phyloP scores from a whole-genome alignment of 2,888 invertebrate genomes.

The Orthosia gracilis region DNA sequence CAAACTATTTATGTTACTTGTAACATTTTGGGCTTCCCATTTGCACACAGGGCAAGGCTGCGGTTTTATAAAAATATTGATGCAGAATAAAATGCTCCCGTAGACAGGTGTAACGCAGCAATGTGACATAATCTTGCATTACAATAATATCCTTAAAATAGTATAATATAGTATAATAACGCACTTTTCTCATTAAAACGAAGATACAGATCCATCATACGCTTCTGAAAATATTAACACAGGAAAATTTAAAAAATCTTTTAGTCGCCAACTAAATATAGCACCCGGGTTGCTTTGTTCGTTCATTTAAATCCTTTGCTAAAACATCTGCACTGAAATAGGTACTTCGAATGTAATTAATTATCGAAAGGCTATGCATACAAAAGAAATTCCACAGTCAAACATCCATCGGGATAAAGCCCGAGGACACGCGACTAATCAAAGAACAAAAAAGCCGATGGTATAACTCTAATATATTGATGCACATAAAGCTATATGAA shows the following conservation, averaged over 20 bases:
- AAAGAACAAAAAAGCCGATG: constrained; percentile 18
- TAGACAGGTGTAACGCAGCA: neutral
- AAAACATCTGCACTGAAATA: neutral
- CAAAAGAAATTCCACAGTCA: constrained; percentile 6
- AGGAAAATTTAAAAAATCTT: neutral
- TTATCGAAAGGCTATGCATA: constrained; percentile 3
- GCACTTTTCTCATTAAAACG: too few species aligned
- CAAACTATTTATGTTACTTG: neutral
- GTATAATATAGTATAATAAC: too few species aligned
- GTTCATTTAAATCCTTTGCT: neutral
- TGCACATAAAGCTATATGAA: constrained; percentile 19
- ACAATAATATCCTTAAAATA: too few species aligned
- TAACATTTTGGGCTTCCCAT: constrained; percentile 2
- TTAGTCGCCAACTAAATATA: neutral
- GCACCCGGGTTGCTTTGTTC: neutral
- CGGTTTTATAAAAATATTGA: neutral
- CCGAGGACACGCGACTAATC: constrained; percentile 18
- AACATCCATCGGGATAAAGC: neutral
- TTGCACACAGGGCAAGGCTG: neutral
- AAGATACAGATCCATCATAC: too few species aligned
- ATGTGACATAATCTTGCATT: neutral
- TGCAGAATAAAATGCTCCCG: neutral
- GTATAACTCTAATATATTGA: constrained; percentile 3
- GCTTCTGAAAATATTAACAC: too few species aligned
- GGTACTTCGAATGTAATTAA: constrained; percentile 5